A percentile compares a stretch with the other conserved stretches of the same genome.
phyloP scores from a whole-genome alignment of 2,113 vertebrate genomes.

The Antigone vipio region DNA sequence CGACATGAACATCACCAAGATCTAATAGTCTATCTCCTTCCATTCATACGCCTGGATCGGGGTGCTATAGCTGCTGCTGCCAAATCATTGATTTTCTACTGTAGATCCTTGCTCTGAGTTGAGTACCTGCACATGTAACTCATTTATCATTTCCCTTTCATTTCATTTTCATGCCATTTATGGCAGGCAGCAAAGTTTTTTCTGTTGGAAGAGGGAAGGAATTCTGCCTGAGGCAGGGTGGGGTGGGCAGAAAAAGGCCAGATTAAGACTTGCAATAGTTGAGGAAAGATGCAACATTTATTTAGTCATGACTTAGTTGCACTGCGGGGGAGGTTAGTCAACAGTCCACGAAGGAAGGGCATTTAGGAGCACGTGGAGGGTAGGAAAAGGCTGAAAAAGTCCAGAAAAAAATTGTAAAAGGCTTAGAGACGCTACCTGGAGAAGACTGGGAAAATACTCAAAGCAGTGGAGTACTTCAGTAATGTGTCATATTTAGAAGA shows the following conservation, averaged over 20 bases:
- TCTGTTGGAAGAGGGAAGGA: background rate
- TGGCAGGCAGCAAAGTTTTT: background rate
- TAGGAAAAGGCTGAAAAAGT: background rate
- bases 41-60: background rate
- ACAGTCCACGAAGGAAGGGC: background rate
- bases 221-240: background rate
- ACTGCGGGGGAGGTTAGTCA: background rate
- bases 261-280: background rate
- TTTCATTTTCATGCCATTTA: background rate
- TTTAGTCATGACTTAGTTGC: background rate
- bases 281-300: background rate
- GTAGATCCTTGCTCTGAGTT: background rate
- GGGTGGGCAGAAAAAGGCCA: background rate
- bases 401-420: background rate
- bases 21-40: background rate
- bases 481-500: background rate
- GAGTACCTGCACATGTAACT: background rate
- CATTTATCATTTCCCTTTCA: background rate
- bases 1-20: background rate
- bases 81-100: background rate
- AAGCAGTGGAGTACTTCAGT: background rate
- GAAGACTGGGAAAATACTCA: background rate
- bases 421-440: background rate
- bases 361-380: background rate
- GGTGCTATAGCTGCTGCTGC: background rate